A percentile compares a stretch with the other conserved stretches of the same genome.
phyloP scores from a whole-genome alignment of 2,113 vertebrate species.

The Diadophis punctatus region DNA sequence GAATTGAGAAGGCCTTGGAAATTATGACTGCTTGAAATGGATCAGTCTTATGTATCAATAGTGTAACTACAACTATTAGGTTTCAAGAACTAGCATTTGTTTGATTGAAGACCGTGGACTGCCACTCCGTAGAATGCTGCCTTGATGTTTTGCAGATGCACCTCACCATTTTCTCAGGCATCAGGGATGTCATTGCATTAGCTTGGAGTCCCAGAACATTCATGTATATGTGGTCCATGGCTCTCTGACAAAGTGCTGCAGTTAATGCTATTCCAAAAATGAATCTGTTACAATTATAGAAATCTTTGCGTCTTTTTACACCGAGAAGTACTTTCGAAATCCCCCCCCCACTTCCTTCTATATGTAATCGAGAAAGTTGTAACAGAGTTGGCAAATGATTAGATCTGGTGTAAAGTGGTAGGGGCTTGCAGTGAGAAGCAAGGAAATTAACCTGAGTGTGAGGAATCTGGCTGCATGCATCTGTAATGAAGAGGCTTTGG shows the following conservation, averaged over 20 bases:
- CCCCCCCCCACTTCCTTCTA: neutral
- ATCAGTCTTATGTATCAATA: too few species aligned
- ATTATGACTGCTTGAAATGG: neutral
- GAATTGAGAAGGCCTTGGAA: too few species aligned
- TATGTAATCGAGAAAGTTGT: neutral
- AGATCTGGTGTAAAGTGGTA: neutral
- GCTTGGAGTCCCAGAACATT: too few species aligned
- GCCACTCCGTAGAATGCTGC: neutral
- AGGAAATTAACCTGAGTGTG: neutral
- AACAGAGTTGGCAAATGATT: neutral
- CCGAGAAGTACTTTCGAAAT: neutral
- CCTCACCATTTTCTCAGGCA: neutral
- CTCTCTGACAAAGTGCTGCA: neutral
- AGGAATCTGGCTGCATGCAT: neutral
- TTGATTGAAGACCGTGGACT: neutral
- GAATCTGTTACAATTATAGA: neutral
- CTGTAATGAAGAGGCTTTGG: too few species aligned
- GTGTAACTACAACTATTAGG: neutral
- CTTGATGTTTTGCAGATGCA: neutral
- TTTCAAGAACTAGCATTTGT: neutral
- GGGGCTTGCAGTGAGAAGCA: neutral
- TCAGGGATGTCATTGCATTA: neutral
- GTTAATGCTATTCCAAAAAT: neutral
- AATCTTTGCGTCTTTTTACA: neutral
- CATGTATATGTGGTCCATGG: neutral